These are phyloP conservation scores for Mylabris phalerata DNA, from an alignment of 1,140 invertebrate species.

Conservation along the genomic window DNA sequence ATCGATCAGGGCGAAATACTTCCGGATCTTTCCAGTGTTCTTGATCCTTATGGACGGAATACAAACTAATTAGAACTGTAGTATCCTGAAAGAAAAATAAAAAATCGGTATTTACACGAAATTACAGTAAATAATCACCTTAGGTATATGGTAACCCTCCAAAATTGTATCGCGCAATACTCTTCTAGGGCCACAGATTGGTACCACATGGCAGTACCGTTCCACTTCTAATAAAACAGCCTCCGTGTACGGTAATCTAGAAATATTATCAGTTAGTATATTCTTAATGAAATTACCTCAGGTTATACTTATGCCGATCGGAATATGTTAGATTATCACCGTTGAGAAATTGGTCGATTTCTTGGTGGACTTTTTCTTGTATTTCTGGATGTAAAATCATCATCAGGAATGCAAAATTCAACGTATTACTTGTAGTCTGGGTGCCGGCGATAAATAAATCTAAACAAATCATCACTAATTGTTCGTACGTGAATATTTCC, in stretches of 20 bases:
- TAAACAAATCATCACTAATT: slow-evolving; percentile 67
- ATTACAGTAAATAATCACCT: slow-evolving; percentile 26
- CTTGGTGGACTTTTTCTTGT: slow-evolving; percentile 69
- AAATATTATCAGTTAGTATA: not conserved
- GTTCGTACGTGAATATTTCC: slow-evolving; percentile 41
- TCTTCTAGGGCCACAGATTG: slow-evolving; percentile 56
- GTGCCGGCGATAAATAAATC: slow-evolving; percentile 79
- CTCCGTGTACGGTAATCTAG: slow-evolving; percentile 54
- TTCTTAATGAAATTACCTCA: not conserved
- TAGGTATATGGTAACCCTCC: slow-evolving; percentile 56
- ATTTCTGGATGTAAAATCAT: slow-evolving; percentile 70
- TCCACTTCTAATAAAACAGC: slow-evolving; percentile 55
- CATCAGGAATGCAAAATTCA: slow-evolving; percentile 72
- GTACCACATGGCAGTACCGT: slow-evolving; percentile 46
- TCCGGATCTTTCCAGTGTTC: slow-evolving; percentile 60
- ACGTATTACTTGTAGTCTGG: slow-evolving; percentile 71
- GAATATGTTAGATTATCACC: slow-evolving; percentile 36
- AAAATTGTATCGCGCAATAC: slow-evolving; percentile 49
- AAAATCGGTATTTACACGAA: too few relatives aligned
- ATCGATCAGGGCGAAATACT: slow-evolving; percentile 63
- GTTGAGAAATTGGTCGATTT: slow-evolving; percentile 69
- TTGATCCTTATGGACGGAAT: slow-evolving; percentile 60
- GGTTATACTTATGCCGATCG: slow-evolving; percentile 4
- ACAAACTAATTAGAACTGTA: slow-evolving; percentile 58
- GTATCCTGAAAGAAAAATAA: slow-evolving; percentile 44